Base-by-base conservation (phyloP, 2,797 vertebrate genomes). In the Alca torda region DNA sequence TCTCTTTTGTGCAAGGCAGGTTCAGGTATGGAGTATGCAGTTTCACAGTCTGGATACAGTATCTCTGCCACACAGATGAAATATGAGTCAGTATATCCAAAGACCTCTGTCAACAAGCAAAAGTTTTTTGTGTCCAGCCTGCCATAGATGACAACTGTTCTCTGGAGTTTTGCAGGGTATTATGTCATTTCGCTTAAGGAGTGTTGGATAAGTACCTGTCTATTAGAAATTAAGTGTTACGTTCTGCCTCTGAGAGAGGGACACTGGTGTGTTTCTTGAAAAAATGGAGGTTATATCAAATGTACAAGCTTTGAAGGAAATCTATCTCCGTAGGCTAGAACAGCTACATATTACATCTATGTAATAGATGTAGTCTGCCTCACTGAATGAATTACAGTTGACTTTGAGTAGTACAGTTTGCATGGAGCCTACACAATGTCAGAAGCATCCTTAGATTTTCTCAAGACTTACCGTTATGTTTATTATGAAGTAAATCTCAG, bases 271-370 rank as follows among this genome's bases (percentile, higher is more conserved):
- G 20, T 73, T 28, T 87, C 19, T 39, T 87, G n/a, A 63, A 83
- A 92, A 92, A 67, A 16, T 57, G 25, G 14, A 59, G 26, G 20
- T 87, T 75, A 33, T 28, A 45, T 75, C 26, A 43, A 33, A 65
- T 69, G 5, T 89, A 33, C 12, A 25, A 48, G 19, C 10, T 84
- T 80, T 85, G 50, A 61, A 65, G 63, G 21, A 95, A 75, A 39
- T 50, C 6, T 54, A 14, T 39, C 9, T 67, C 18, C 53, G 13
- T 72, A 43, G 39, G 35, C 15, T 37, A 56, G 59, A 84, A 61
- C 4, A 75, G n/a, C 41, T 79, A 11, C 3, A 2, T n/a, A 8
- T 25, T 59, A 7, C 13, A 25, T 51, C 50, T 41, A 0, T 3
- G 0, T 68, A 65, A 41, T 35, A 60, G 39, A 45, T 26, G 16